These are phyloP conservation scores for Empidonax alnorum DNA, from an alignment of 2,113 vertebrate genomes.

Conservation along the genomic window DNA sequence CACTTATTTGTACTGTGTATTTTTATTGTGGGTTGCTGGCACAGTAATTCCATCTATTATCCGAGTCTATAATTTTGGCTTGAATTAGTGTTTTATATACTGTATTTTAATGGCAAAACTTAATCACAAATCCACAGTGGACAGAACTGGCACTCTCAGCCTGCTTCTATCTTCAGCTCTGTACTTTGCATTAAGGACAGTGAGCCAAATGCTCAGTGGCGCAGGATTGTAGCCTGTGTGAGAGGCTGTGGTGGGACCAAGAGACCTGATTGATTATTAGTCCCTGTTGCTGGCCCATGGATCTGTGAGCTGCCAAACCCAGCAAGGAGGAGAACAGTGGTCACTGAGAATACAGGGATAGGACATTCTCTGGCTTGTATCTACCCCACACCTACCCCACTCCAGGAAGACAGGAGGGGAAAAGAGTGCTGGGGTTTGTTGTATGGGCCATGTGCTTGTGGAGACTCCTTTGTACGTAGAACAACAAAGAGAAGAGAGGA, in stretches of 20 bases:
- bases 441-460: background rate
- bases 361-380: background rate
- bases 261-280: conserved; percentile 8
- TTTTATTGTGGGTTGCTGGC: conserved; percentile 68
- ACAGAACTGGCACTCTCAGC: conserved; percentile 46
- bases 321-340: background rate
- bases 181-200: background rate
- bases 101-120: conserved; percentile 68
- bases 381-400: rapidly evolving
- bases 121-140: conserved; percentile 61
- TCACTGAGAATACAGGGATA: background rate
- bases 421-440: background rate
- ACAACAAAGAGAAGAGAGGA: background rate
- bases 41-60: conserved; percentile 42
- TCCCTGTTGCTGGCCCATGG: background rate
- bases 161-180: conserved; percentile 39
- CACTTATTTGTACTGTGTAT: conserved; percentile 55
- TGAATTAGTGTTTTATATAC: conserved; percentile 68
- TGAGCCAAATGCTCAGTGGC: background rate
- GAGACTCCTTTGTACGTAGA: background rate
- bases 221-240: background rate
- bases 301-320: background rate
- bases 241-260: background rate
- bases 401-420: background rate
- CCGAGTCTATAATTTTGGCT: conserved; percentile 62